These are phyloP conservation scores for Ophraella communa DNA, from an alignment of 2,888 invertebrate genomes.

Conservation along the genomic window DNA sequence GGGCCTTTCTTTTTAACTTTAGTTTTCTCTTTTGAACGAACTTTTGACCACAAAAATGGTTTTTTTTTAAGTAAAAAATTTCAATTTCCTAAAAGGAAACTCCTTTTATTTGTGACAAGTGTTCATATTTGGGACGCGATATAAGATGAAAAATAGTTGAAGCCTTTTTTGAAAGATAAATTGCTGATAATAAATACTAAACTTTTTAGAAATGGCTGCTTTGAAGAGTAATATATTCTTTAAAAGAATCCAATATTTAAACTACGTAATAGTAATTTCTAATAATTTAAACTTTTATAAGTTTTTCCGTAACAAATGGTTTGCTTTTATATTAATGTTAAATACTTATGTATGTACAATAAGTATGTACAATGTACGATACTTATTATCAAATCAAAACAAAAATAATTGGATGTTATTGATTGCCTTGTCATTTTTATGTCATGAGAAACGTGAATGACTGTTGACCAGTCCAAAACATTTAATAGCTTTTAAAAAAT, in stretches of 20 bases:
- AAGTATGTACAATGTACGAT: too few species aligned
- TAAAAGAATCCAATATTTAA: background rate
- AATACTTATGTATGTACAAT: too few species aligned
- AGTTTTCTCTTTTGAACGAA: background rate
- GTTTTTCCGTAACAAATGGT: too few species aligned
- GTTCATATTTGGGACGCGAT: background rate
- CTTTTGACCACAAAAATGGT: background rate
- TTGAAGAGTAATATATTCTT: background rate
- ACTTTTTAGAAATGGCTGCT: background rate
- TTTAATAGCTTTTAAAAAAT: too few species aligned
- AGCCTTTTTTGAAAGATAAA: background rate
- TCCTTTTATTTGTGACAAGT: constrained; percentile 2
- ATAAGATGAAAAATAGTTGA: background rate
- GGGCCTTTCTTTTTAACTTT: background rate
- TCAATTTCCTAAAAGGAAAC: background rate
- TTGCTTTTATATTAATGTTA: too few species aligned
- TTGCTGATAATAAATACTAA: background rate
- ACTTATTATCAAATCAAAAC: too few species aligned
- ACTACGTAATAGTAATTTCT: background rate
- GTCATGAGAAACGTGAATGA: too few species aligned
- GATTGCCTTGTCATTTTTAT: too few species aligned
- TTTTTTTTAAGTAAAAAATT: background rate
- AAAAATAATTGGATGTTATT: too few species aligned
- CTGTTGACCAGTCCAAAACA: too few species aligned
- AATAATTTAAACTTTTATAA: too few species aligned